These are phyloP conservation scores for Anguilla japonica DNA, from an alignment of 2,113 vertebrate genomes.

Conservation along the genomic window DNA sequence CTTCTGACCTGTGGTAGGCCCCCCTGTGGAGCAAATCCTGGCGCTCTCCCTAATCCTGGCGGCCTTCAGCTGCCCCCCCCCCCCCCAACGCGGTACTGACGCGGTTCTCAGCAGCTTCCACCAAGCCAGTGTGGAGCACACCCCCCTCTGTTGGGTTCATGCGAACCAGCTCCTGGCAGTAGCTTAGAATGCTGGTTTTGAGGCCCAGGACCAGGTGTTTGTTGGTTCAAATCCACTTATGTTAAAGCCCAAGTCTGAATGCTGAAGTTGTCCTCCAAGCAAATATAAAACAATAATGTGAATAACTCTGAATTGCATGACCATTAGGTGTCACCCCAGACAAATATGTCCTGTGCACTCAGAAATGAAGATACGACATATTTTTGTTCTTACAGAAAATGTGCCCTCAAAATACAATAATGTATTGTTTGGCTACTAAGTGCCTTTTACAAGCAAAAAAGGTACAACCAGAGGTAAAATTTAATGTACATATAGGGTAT, in stretches of 20 bases:
- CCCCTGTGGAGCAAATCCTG: conserved; percentile 7
- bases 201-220: background rate
- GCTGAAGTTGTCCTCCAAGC: too few relatives aligned
- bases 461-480: too few relatives aligned
- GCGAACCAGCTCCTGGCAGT: background rate
- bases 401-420: too few relatives aligned
- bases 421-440: too few relatives aligned
- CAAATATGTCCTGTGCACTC: too few relatives aligned
- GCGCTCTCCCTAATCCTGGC: background rate
- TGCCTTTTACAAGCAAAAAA: too few relatives aligned
- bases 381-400: too few relatives aligned
- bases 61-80: background rate
- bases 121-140: background rate
- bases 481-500: too few relatives aligned
- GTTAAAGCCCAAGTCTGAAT: background rate
- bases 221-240: background rate
- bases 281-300: background rate
- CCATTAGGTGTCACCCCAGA: too few relatives aligned
- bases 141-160: background rate
- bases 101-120: background rate
- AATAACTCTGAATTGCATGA: too few relatives aligned
- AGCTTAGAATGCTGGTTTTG: background rate
- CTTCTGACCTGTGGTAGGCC: background rate
- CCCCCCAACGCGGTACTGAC: background rate
- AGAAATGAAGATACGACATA: too few relatives aligned